Conservation (phyloP, 2,888 invertebrate genomes). For the Pemphredon lugubris region DNA sequence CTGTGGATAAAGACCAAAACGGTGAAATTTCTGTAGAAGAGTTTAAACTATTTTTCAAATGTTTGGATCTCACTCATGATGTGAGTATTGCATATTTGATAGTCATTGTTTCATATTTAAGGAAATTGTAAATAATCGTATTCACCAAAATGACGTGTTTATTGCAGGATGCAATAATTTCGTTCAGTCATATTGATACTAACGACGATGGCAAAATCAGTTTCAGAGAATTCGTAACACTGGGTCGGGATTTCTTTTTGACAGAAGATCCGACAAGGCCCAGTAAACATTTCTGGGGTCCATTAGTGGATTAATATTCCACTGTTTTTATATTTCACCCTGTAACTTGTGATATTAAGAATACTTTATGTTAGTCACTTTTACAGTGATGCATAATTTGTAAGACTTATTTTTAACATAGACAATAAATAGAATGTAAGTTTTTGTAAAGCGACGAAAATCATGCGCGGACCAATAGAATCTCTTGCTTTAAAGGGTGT, state of each 20-base stretch:
- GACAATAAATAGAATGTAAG: slow-evolving; percentile 10
- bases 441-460: slow-evolving; percentile 22
- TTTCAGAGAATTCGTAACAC: slow-evolving; percentile 89
- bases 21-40: slow-evolving; percentile 91
- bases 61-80: slow-evolving; percentile 88
- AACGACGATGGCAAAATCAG: slow-evolving; percentile 90
- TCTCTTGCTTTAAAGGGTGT: background rate
- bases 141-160: slow-evolving; percentile 16
- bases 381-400: slow-evolving; percentile 16
- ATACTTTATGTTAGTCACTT: slow-evolving; percentile 10
- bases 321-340: background rate
- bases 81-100: slow-evolving; percentile 75
- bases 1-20: slow-evolving; percentile 90
- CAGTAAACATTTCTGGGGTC: slow-evolving; percentile 94
- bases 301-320: slow-evolving; percentile 84
- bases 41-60: slow-evolving; percentile 91
- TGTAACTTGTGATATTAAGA: slow-evolving; percentile 49
- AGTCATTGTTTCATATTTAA: background rate
- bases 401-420: slow-evolving; percentile 12
- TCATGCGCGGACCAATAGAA: background rate
- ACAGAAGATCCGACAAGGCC: slow-evolving; percentile 89
- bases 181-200: slow-evolving; percentile 90
- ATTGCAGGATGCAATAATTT: slow-evolving; percentile 85
- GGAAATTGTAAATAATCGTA: background rate
- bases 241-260: slow-evolving; percentile 91